Conservation (phyloP, 2,113 vertebrate genomes). For the Anarrhichthys ocellatus region DNA sequence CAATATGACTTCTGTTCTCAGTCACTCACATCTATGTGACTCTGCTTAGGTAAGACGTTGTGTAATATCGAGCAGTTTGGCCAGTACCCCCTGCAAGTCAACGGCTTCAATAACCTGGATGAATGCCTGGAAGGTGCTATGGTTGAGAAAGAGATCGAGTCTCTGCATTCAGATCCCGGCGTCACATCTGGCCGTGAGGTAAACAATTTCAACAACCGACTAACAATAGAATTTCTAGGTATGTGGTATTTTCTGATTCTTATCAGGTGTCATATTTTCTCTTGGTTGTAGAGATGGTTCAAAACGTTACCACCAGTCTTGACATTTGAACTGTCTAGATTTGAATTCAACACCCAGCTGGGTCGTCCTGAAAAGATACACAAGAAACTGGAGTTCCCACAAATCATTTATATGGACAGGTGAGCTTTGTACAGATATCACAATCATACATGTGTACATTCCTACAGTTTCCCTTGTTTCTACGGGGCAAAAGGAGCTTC, state of each 20-base stretch:
- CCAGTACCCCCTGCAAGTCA: conserved; percentile 97
- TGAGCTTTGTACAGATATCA: conserved; percentile 68
- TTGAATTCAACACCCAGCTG: conserved; percentile 97
- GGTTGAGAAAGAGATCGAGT: conserved; percentile 93
- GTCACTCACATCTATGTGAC: background rate
- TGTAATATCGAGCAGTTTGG: conserved; percentile 96
- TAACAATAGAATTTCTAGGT: background rate
- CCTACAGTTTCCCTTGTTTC: background rate
- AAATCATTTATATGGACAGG: conserved; percentile 97
- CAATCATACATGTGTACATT: background rate
- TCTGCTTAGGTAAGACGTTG: conserved; percentile 86
- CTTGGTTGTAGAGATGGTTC: conserved; percentile 91
- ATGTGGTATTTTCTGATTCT: background rate
- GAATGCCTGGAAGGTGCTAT: conserved; percentile 97
- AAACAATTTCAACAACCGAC: background rate
- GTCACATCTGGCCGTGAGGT: conserved; percentile 91
- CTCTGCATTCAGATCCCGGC: conserved; percentile 82
- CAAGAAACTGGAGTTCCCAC: conserved; percentile 95
- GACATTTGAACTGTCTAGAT: conserved; percentile 97
- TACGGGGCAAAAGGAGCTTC: background rate
- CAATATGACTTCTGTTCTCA: background rate
- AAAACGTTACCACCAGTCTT: conserved; percentile 94
- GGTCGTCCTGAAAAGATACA: conserved; percentile 99
- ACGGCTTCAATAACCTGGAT: conserved; percentile 92
- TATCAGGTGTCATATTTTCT: background rate